phyloP scores from a whole-genome alignment of 2,113 vertebrate genomes.

The Odontesthes bonariensis region DNA sequence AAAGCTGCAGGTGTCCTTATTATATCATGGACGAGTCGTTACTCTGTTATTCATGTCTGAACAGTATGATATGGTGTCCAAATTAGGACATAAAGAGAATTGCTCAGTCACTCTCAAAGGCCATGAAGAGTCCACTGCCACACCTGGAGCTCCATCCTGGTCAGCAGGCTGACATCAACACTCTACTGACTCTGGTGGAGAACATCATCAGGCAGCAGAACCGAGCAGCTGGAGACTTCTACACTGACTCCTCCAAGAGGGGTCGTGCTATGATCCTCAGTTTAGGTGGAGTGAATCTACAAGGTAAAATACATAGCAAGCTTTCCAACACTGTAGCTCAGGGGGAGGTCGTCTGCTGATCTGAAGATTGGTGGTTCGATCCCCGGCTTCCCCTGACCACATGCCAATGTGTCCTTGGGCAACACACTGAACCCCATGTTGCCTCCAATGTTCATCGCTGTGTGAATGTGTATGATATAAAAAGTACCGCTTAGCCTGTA shows the following conservation, averaged over 20 bases:
- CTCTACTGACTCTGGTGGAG: constrained; percentile 88
- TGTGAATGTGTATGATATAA: too few relatives aligned
- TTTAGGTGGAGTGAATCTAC: constrained; percentile 77
- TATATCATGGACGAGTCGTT: neutral
- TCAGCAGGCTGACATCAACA: constrained; percentile 87
- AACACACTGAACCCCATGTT: too few relatives aligned
- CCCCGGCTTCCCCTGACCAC: too few relatives aligned
- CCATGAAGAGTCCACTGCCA: constrained; percentile 83
- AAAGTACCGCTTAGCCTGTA: too few relatives aligned
- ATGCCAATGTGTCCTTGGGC: too few relatives aligned
- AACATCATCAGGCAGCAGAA: constrained; percentile 88
- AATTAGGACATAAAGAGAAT: constrained; percentile 90
- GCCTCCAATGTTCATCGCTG: too few relatives aligned
- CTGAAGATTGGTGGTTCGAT: too few relatives aligned
- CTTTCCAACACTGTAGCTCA: neutral
- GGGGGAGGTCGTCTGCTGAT: too few relatives aligned
- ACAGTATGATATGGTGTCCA: constrained; percentile 1
- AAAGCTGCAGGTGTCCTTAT: constrained; percentile 11
- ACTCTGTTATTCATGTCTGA: constrained; percentile 1
- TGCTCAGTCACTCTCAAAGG: constrained; percentile 87
- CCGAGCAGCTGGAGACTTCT: constrained; percentile 74
- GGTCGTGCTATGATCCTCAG: constrained; percentile 78
- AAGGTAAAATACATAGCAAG: constrained; percentile 78
- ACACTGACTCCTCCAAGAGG: constrained; percentile 79
- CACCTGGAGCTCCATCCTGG: constrained; percentile 72